Evolutionary conservation across 23 tunicate species (phyloP).

Genomic region (Oikopleura dioica): DNA sequence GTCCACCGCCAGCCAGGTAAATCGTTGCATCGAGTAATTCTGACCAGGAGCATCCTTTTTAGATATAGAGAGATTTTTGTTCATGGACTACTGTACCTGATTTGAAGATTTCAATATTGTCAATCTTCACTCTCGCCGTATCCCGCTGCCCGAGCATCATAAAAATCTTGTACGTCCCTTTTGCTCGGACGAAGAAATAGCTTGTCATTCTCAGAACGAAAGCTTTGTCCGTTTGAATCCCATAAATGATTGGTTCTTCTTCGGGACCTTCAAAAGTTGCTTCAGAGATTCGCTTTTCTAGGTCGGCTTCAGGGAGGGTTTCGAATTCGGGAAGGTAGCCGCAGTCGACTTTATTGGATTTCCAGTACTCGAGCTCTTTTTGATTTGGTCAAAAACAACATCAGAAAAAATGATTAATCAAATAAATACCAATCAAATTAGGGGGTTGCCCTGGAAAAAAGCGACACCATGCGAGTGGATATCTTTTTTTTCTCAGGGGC

Average conservation of each 20-base stretch:
- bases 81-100: too few species aligned
- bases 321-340: constrained; percentile 5
- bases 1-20: constrained; percentile 10
- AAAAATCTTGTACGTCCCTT: constrained; percentile 7
- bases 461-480: too few species aligned
- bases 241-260: not conserved
- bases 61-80: too few species aligned
- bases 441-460: too few species aligned
- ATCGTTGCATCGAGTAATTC: constrained; percentile 5
- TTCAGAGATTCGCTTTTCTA: not conserved
- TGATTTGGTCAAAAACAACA: not conserved
- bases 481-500: too few species aligned
- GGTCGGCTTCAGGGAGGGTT: not conserved
- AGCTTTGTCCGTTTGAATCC: constrained; percentile 1
- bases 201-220: not conserved
- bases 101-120: not conserved
- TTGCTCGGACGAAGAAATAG: constrained; percentile 5
- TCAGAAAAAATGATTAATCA: too few species aligned
- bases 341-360: not conserved
- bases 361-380: not conserved
- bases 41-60: not conserved
- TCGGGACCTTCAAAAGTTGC: not conserved
- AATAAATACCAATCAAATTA: too few species aligned
- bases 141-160: constrained; percentile 6
- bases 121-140: not conserved